Evolutionary conservation across 2,888 invertebrate genomes (phyloP).

Genomic region (Gnatocerus cornutus): DNA sequence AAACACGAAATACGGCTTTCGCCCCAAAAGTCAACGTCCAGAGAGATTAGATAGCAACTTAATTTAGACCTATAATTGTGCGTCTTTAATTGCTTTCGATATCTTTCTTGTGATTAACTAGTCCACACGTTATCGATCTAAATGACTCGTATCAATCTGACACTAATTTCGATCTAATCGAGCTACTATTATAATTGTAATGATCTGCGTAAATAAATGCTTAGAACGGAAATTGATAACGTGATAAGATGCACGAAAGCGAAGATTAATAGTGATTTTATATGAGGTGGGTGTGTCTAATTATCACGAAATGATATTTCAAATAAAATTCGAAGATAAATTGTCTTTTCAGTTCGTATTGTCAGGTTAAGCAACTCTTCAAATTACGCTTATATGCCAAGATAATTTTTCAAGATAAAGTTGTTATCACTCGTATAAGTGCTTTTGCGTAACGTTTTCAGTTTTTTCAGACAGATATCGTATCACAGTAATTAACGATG

Average conservation of each 20-base stretch:
- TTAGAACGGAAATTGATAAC: conserved; percentile 2
- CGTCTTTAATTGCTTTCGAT: conserved; percentile 25
- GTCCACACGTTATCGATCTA: conserved; percentile 30
- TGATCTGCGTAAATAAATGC: conserved; percentile 15
- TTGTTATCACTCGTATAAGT: too few relatives aligned
- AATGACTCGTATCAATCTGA: conserved; percentile 7
- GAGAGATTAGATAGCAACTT: conserved; percentile 45
- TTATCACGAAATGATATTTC: too few relatives aligned
- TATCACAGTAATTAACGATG: conserved; percentile 10
- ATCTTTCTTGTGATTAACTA: conserved; percentile 24
- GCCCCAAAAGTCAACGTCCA: conserved; percentile 23
- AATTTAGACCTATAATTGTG: conserved; percentile 37
- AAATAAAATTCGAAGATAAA: too few relatives aligned
- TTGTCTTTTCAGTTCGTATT: too few relatives aligned
- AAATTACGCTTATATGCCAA: too few relatives aligned
- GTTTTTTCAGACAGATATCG: conserved; percentile 4
- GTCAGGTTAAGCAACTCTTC: too few relatives aligned
- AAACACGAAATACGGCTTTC: conserved; percentile 42
- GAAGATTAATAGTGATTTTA: neutral
- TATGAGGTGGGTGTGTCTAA: too few relatives aligned
- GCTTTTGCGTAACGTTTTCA: too few relatives aligned
- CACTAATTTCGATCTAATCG: conserved; percentile 28
- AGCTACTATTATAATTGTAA: conserved; percentile 23
- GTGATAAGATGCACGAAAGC: conserved; percentile 5
- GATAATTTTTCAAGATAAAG: too few relatives aligned